A percentile compares a stretch with the other conserved stretches of the same genome.
Conservation (phyloP, 2,113 vertebrate genomes). For the Boulengeromyrus knoepffleri region DNA sequence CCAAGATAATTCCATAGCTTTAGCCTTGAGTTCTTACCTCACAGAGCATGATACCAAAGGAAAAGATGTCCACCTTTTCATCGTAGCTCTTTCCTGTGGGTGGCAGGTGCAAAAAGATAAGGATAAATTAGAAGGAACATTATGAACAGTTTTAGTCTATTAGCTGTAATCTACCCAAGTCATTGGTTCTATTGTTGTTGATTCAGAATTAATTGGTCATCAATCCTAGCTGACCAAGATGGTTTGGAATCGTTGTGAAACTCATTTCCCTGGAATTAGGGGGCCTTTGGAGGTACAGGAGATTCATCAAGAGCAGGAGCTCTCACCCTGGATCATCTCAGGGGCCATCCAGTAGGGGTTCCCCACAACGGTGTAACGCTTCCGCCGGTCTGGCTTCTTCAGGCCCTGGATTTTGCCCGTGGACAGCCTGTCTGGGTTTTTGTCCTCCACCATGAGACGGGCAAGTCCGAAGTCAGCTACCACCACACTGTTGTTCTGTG, state of each 20-base stretch:
- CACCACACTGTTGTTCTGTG: slow-evolving; percentile 80
- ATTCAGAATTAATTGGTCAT: not conserved
- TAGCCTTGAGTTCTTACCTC: slow-evolving; percentile 69
- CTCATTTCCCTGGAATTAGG: not conserved
- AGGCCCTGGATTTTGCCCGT: slow-evolving; percentile 69
- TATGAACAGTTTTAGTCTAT: not conserved
- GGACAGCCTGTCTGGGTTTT: slow-evolving; percentile 61
- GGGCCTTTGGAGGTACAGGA: not conserved
- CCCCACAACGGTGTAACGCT: slow-evolving; percentile 95
- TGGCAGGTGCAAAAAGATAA: not conserved
- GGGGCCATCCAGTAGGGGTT: slow-evolving; percentile 99
- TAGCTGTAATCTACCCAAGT: not conserved
- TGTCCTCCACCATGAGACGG: slow-evolving; percentile 86
- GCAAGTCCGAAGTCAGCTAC: slow-evolving; percentile 94
- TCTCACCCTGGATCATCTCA: slow-evolving; percentile 94
- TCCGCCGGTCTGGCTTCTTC: slow-evolving; percentile 82
- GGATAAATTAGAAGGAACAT: not conserved
- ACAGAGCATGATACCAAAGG: slow-evolving; percentile 93
- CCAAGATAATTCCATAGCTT: slow-evolving; percentile 14
- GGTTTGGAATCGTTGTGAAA: not conserved
- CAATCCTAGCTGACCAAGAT: not conserved
- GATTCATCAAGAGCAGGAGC: not conserved
- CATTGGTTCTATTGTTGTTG: not conserved
- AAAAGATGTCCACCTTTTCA: slow-evolving; percentile 95
- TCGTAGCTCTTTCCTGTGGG: slow-evolving; percentile 84